These are phyloP conservation scores for Columbina picui DNA, from an alignment of 2,113 vertebrate genomes.

Conservation along the genomic window DNA sequence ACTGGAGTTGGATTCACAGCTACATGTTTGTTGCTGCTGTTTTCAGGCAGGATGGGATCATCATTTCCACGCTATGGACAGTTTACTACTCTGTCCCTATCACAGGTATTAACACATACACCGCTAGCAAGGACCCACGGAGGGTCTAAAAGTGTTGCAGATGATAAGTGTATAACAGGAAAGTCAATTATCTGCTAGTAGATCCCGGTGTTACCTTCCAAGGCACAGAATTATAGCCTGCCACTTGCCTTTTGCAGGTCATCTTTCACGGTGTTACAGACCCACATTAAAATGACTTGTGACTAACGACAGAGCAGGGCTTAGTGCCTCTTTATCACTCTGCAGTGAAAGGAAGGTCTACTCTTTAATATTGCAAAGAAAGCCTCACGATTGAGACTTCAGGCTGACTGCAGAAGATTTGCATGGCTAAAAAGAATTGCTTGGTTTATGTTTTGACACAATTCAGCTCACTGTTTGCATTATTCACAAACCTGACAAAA, in stretches of 20 bases:
- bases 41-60: background rate
- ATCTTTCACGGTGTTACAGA: conserved; percentile 32
- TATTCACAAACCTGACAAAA: conserved; percentile 27
- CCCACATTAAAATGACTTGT: conserved; percentile 58
- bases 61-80: background rate
- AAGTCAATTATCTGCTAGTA: conserved; percentile 44
- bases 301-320: conserved; percentile 22
- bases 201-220: background rate
- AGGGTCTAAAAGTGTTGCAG: background rate
- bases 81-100: background rate
- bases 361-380: conserved; percentile 28
- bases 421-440: conserved; percentile 39
- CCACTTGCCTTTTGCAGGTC: conserved; percentile 23
- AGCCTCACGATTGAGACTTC: background rate
- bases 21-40: background rate
- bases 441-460: conserved; percentile 8
- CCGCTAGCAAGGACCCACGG: background rate
- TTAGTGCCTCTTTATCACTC: conserved; percentile 31
- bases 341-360: background rate
- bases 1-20: background rate
- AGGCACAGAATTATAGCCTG: conserved; percentile 19
- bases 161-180: conserved; percentile 51
- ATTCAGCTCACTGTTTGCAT: conserved; percentile 11
- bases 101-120: background rate
- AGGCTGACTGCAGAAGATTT: conserved; percentile 24